These are phyloP conservation scores for Orchesella flavescens DNA, from an alignment of 2,888 invertebrate species.

Conservation along the genomic window DNA sequence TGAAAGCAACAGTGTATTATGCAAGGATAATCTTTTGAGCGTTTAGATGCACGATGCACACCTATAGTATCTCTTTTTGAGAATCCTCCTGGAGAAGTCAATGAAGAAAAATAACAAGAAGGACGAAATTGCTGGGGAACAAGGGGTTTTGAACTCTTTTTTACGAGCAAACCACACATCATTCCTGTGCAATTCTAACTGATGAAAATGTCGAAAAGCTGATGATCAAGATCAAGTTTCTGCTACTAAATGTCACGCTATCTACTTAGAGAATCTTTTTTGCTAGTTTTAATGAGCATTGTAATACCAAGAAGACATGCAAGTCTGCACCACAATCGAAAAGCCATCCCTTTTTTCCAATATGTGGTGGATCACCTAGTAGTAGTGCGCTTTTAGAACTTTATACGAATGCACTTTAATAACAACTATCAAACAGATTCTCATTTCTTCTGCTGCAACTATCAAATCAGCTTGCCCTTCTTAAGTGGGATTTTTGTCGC, in stretches of 20 bases:
- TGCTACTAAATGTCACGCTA: slow-evolving; percentile 28
- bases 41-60: too few relatives aligned
- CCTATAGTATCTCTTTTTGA: neutral
- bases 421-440: neutral
- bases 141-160: slow-evolving; percentile 29
- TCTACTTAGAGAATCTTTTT: slow-evolving; percentile 22
- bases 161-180: slow-evolving; percentile 48
- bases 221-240: slow-evolving; percentile 24
- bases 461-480: too few relatives aligned
- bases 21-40: too few relatives aligned
- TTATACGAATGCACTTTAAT: neutral
- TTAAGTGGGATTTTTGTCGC: neutral
- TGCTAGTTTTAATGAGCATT: slow-evolving; percentile 31
- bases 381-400: neutral
- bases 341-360: neutral
- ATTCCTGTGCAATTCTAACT: slow-evolving; percentile 23
- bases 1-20: too few relatives aligned
- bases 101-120: neutral
- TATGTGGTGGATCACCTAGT: neutral
- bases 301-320: neutral
- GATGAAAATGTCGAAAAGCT: slow-evolving; percentile 24
- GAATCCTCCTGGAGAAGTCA: slow-evolving; percentile 1
- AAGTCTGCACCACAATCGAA: neutral
- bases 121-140: neutral
- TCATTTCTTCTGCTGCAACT: too few relatives aligned